A percentile compares a stretch with the other conserved stretches of the same genome.
phyloP scores from a whole-genome alignment of 37 sponge, comb jelly and placozoan species.

The Hexactinellida sp. region DNA sequence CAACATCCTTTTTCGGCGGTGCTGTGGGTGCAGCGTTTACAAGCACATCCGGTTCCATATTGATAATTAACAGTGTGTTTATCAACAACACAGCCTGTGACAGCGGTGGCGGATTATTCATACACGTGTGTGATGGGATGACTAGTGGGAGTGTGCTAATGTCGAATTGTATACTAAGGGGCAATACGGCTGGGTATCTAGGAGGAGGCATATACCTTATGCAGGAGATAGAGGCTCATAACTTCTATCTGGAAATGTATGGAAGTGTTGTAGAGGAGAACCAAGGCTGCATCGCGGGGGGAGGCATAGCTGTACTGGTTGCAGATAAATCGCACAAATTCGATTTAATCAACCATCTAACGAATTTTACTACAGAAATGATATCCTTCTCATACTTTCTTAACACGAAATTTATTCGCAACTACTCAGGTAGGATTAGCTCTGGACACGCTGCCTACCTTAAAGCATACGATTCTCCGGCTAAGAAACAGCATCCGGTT shows the following conservation, averaged over 20 bases:
- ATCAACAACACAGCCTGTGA: background rate
- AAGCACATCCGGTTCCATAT: background rate
- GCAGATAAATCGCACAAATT: background rate
- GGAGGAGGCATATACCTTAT: background rate
- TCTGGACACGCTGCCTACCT: background rate
- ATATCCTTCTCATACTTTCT: background rate
- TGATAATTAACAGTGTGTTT: background rate
- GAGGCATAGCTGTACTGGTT: background rate
- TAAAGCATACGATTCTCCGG: background rate
- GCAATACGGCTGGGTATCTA: background rate
- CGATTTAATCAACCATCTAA: background rate
- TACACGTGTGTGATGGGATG: constrained; percentile 5
- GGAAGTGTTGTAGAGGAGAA: background rate
- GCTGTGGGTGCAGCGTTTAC: background rate
- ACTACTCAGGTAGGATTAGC: constrained; percentile 1
- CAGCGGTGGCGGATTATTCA: background rate
- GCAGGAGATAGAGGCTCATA: background rate
- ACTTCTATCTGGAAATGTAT: background rate
- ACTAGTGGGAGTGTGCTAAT: background rate
- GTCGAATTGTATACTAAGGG: background rate
- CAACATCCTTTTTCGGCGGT: background rate
- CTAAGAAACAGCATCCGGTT: background rate
- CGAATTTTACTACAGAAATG: background rate
- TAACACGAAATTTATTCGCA: background rate
- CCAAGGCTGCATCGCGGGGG: constrained; percentile 1